phyloP scores from a whole-genome alignment of 2,113 vertebrate species.

The Nothocercus nigrocapillus region DNA sequence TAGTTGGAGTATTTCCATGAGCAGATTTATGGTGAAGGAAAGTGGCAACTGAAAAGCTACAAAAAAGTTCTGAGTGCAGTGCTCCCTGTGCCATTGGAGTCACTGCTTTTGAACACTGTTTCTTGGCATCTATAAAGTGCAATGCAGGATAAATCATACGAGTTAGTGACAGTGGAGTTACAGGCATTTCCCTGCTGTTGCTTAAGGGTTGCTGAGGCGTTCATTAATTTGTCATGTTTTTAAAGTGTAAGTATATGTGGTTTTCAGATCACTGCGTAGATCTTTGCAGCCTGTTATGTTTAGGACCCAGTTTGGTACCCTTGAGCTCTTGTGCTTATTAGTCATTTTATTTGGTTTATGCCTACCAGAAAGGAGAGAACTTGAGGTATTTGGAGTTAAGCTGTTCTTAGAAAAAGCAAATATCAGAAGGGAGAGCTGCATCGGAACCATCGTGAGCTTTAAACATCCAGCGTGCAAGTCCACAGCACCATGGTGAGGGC shows the following conservation, averaged over 20 bases:
- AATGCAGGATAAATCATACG: neutral
- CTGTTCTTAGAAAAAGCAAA: accelerated
- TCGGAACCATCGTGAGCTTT: neutral
- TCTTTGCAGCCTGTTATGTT: accelerated
- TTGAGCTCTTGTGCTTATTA: neutral
- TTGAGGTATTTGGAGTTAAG: neutral
- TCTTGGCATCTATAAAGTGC: neutral
- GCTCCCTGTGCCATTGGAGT: neutral
- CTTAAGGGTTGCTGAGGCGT: neutral
- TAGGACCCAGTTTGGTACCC: neutral
- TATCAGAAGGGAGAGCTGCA: neutral
- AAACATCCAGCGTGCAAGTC: neutral
- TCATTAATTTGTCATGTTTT: neutral
- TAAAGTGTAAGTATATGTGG: neutral
- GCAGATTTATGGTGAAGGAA: neutral
- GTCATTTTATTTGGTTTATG: neutral
- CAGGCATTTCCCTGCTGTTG: neutral
- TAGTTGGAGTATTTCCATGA: neutral
- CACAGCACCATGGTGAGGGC: neutral
- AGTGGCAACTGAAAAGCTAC: neutral
- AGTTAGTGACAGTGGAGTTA: neutral
- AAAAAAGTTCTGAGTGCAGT: neutral
- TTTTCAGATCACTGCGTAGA: neutral
- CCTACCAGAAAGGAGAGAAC: neutral
- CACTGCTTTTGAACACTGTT: neutral